A percentile compares a stretch with the other conserved stretches of the same genome.
Evolutionary conservation across 2,888 invertebrate genomes (phyloP).

Genomic region (Aporophyla nigra): DNA sequence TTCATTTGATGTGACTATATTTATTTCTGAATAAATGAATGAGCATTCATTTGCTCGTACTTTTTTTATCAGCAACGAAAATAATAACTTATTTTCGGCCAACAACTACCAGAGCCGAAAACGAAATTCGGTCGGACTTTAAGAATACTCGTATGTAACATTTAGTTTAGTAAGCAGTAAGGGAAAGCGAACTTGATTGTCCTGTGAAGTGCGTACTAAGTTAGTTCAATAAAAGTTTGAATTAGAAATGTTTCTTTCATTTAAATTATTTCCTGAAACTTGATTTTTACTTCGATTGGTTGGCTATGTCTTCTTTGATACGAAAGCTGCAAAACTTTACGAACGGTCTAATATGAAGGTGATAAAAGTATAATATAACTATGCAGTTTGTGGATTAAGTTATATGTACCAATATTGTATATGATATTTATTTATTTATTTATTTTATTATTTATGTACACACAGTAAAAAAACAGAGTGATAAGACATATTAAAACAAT

Average conservation of each 20-base stretch:
- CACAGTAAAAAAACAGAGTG: no score
- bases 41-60: background rate
- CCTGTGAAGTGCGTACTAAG: background rate
- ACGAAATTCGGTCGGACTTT: background rate
- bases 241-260: background rate
- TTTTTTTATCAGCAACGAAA: background rate
- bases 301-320: background rate
- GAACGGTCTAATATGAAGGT: background rate
- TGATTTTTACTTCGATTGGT: background rate
- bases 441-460: no score
- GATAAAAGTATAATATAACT: background rate
- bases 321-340: background rate
- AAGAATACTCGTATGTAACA: background rate
- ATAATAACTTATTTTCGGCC: no score
- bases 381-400: background rate
- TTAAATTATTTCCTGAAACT: background rate
- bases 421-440: no score
- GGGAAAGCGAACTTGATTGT: background rate
- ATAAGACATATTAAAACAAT: no score
- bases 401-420: background rate
- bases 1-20: background rate
- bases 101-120: background rate
- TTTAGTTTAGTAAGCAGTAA: background rate
- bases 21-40: background rate
- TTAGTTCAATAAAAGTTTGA: background rate